phyloP scores from a whole-genome alignment of 2,888 invertebrate genomes.

The Amphipoea oculea region DNA sequence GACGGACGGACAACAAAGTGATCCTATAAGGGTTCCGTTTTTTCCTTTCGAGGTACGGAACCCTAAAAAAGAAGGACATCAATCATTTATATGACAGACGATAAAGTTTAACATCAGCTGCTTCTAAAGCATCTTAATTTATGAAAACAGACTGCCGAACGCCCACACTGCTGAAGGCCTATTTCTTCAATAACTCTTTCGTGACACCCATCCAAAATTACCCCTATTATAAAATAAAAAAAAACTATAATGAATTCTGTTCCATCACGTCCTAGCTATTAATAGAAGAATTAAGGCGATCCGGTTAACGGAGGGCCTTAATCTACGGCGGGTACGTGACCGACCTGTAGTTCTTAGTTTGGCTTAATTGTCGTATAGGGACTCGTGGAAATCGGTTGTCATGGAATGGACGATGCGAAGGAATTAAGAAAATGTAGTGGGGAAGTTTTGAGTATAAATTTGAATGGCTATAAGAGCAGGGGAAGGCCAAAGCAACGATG shows the following conservation, averaged over 20 bases:
- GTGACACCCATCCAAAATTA: constrained; percentile 4
- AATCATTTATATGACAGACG: background rate
- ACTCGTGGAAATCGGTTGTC: background rate
- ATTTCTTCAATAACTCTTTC: background rate
- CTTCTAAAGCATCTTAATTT: background rate
- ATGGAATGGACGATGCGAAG: background rate
- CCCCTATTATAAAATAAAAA: background rate
- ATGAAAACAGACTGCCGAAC: background rate
- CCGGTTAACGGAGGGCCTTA: constrained; percentile 16
- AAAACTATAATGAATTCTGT: constrained; percentile 23
- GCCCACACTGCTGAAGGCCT: background rate
- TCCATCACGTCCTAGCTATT: constrained; percentile 51
- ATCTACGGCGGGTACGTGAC: constrained; percentile 53
- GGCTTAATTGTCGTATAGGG: constrained; percentile 21
- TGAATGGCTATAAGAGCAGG: no score
- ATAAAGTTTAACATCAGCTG: background rate
- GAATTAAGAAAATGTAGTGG: background rate
- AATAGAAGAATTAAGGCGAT: constrained; percentile 47
- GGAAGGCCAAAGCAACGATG: no score
- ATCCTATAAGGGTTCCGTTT: no score
- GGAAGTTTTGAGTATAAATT: background rate
- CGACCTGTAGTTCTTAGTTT: constrained; percentile 28
- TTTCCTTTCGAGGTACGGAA: no score
- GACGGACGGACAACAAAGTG: no score
- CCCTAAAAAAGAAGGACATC: background rate